Conservation (phyloP, 2,797 vertebrate species). For the Thunnus albacares region DNA sequence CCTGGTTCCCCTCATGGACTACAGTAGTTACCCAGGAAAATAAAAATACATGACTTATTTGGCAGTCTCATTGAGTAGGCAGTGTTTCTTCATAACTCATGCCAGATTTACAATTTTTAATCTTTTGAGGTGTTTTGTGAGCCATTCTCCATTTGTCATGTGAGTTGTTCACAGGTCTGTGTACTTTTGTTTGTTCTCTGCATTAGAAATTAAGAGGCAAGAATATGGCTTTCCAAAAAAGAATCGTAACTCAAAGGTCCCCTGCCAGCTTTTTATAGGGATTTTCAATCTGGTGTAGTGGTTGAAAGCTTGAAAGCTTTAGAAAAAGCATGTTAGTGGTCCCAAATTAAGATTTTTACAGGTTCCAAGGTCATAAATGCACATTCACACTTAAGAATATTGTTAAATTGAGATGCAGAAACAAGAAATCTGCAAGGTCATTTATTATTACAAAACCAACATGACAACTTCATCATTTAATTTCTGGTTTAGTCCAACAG, state of each 20-base stretch:
- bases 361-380: too few relatives aligned
- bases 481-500: neutral
- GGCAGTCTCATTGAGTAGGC: neutral
- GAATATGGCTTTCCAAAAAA: neutral
- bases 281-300: too few relatives aligned
- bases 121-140: neutral
- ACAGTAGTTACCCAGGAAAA: constrained; percentile 11
- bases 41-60: neutral
- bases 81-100: neutral
- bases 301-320: too few relatives aligned
- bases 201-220: neutral
- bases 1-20: neutral
- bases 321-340: too few relatives aligned
- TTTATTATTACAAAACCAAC: neutral
- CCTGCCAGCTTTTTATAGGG: too few relatives aligned
- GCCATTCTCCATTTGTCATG: neutral
- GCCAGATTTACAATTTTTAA: constrained; percentile 6
- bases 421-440: neutral
- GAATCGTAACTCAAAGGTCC: too few relatives aligned
- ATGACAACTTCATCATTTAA: neutral
- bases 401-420: neutral
- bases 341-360: too few relatives aligned
- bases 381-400: neutral
- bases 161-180: constrained; percentile 15
- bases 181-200: constrained; percentile 4